These are phyloP conservation scores for Dermolepida albohirtum DNA, from an alignment of 2,888 invertebrate species.

Conservation along the genomic window DNA sequence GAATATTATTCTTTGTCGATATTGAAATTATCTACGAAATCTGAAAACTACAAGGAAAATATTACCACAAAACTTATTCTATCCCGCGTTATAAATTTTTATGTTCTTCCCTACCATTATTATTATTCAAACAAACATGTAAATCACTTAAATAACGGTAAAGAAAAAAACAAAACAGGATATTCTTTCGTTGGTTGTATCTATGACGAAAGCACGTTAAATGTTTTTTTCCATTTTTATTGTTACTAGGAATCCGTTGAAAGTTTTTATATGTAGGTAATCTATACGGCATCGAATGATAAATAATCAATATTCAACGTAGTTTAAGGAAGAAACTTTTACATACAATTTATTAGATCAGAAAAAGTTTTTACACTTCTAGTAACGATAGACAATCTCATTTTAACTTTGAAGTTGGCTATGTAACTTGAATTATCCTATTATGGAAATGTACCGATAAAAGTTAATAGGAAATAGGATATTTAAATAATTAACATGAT, in stretches of 20 bases:
- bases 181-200: slow-evolving; percentile 2
- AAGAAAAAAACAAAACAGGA: slow-evolving; percentile 22
- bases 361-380: slow-evolving; percentile 20
- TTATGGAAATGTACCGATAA: too few species aligned
- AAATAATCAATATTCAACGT: slow-evolving; percentile 19
- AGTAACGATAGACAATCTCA: slow-evolving; percentile 5
- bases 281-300: slow-evolving; percentile 21
- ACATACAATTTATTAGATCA: slow-evolving; percentile 12
- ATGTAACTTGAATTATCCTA: not conserved
- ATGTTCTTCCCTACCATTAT: slow-evolving; percentile 8
- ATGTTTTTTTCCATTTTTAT: slow-evolving; percentile 7
- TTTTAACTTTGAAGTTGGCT: slow-evolving; percentile 7
- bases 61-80: not conserved
- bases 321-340: slow-evolving; percentile 4
- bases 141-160: slow-evolving; percentile 13
- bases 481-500: too few species aligned
- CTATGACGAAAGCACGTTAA: slow-evolving; percentile 4
- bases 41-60: not conserved
- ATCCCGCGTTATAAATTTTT: not conserved
- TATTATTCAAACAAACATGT: slow-evolving; percentile 23
- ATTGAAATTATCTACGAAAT: not conserved
- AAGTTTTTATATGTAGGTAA: slow-evolving; percentile 8
- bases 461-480: too few species aligned
- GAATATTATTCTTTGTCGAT: too few species aligned
- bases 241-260: slow-evolving; percentile 22